Percentiles rank a stretch among this genome's conserved stretches.
phyloP scores from a whole-genome alignment of 92 coral and sea anemone genomes.

The Paramuricea clavata region DNA sequence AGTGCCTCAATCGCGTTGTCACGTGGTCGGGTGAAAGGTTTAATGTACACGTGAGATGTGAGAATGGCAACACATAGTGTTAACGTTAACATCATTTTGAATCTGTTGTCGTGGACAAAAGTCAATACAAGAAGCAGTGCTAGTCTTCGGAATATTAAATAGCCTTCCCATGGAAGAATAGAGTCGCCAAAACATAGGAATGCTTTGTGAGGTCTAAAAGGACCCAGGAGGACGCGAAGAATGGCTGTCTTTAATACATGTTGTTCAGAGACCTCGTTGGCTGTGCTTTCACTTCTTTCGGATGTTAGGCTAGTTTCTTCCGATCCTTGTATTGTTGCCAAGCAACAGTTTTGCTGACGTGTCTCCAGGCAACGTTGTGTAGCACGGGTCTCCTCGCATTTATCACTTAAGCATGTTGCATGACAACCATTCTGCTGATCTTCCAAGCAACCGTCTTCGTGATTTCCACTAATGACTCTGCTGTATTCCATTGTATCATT shows the following conservation, averaged over 20 bases:
- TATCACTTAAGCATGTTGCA: too few species aligned
- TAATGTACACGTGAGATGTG: constrained; percentile 14
- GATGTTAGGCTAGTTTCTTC: not conserved
- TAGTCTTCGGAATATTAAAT: constrained; percentile 8
- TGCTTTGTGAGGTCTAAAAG: constrained; percentile 28
- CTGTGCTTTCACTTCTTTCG: not conserved
- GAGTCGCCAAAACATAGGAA: constrained; percentile 27
- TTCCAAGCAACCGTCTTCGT: not conserved
- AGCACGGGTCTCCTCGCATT: too few species aligned
- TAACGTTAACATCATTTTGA: constrained; percentile 15
- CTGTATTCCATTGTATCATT: not conserved
- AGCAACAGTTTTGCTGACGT: too few species aligned
- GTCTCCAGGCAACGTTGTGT: too few species aligned
- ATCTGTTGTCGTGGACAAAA: constrained; percentile 12
- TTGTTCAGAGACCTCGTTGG: not conserved
- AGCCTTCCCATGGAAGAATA: constrained; percentile 41
- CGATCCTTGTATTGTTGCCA: too few species aligned
- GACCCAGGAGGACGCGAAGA: constrained; percentile 31
- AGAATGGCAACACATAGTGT: constrained; percentile 23
- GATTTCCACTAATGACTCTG: not conserved
- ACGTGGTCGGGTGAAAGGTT: constrained; percentile 6
- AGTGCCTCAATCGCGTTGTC: constrained; percentile 24
- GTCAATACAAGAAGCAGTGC: not conserved
- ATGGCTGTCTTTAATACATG: constrained; percentile 25
- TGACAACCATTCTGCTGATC: too few species aligned